These are phyloP conservation scores for Parnassius apollo DNA, from an alignment of 2,888 invertebrate species.

Conservation along the genomic window DNA sequence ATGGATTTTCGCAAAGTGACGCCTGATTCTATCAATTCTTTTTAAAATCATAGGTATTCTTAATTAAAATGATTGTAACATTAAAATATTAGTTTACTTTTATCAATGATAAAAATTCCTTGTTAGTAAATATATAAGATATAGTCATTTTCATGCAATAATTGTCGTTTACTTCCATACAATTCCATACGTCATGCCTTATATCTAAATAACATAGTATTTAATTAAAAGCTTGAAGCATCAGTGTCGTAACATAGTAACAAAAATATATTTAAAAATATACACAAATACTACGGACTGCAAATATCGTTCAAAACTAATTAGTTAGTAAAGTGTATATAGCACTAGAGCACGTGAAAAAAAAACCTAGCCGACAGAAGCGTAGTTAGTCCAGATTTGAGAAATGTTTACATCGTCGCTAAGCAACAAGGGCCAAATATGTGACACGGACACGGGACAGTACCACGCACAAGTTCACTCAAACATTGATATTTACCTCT, in stretches of 20 bases:
- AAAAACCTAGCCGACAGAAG: constrained; percentile 65
- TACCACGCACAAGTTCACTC: constrained; percentile 74
- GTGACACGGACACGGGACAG: constrained; percentile 69
- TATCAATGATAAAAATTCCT: no score
- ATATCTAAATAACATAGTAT: background rate
- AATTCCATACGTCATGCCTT: constrained; percentile 15
- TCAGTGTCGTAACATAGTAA: constrained; percentile 2
- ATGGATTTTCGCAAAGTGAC: no score
- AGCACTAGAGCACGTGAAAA: constrained; percentile 35
- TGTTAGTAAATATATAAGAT: no score
- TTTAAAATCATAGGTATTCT: no score
- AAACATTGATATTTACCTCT: constrained; percentile 87
- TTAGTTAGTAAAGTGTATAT: constrained; percentile 14
- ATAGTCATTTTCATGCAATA: background rate
- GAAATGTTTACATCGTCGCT: constrained; percentile 74
- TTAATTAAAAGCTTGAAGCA: constrained; percentile 9
- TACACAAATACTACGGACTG: constrained; percentile 23
- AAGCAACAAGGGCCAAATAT: constrained; percentile 77
- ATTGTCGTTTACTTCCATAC: background rate
- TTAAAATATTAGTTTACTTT: no score
- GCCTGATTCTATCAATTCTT: no score
- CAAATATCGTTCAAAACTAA: no score
- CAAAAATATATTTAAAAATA: constrained; percentile 18
- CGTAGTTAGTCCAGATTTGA: constrained; percentile 81
- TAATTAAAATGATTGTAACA: no score